Evolutionary conservation across 2,888 invertebrate genomes (phyloP).

Genomic region (Pocota personata): DNA sequence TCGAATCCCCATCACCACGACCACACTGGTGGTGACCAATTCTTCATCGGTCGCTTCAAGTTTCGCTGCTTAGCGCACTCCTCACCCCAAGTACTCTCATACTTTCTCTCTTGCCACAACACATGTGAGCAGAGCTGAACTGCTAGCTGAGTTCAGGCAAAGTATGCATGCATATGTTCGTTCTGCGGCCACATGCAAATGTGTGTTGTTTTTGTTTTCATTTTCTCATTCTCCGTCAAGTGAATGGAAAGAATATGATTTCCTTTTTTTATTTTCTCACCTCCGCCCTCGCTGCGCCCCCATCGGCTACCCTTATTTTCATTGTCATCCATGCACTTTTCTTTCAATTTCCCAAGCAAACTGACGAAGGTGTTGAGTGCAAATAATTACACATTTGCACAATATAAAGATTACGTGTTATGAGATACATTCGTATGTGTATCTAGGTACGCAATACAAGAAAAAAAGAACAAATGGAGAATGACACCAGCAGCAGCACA

Average conservation of each 20-base stretch:
- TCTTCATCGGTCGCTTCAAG: constrained; percentile 9
- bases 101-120: not conserved
- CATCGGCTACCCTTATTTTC: not conserved
- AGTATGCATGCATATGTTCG: constrained; percentile 6
- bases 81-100: constrained; percentile 33
- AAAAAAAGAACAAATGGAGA: constrained; percentile 36
- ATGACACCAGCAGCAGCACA: constrained; percentile 54
- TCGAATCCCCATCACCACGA: constrained; percentile 20
- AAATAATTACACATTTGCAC: constrained; percentile 77
- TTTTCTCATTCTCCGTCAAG: constrained; percentile 40
- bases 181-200: constrained; percentile 38
- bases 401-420: constrained; percentile 75
- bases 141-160: not conserved
- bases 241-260: constrained; percentile 62
- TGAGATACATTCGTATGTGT: constrained; percentile 62
- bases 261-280: constrained; percentile 43
- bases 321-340: constrained; percentile 49
- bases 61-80: constrained; percentile 20
- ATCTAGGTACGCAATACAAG: not conserved
- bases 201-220: constrained; percentile 50
- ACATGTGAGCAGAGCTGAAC: not conserved
- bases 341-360: constrained; percentile 26
- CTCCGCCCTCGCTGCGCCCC: not conserved
- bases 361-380: constrained; percentile 75
- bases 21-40: constrained; percentile 36